Evolutionary conservation across 2,888 invertebrate genomes (phyloP).

Genomic region (Chrysolina haemoptera): DNA sequence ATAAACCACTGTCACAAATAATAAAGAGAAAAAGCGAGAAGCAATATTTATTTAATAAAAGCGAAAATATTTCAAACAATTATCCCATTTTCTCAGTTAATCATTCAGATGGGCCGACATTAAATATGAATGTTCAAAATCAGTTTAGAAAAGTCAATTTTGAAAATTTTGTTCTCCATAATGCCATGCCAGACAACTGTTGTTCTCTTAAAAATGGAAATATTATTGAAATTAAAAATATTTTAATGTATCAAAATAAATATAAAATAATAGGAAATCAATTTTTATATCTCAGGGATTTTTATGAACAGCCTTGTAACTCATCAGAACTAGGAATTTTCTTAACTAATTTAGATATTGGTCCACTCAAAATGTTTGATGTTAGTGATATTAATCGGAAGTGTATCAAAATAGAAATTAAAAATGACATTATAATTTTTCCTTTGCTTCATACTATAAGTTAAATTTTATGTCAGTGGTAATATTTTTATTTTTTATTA

Average conservation of each 20-base stretch:
- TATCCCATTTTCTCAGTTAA: conserved; percentile 24
- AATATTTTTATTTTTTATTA: neutral
- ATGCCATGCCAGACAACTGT: conserved; percentile 30
- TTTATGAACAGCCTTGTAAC: conserved; percentile 33
- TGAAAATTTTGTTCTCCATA: conserved; percentile 22
- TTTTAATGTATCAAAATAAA: conserved; percentile 22
- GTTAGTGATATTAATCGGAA: conserved; percentile 26
- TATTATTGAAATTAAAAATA: conserved; percentile 31
- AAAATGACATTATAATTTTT: conserved; percentile 34
- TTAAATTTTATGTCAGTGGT: conserved; percentile 16
- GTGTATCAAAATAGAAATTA: conserved; percentile 32
- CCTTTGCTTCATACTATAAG: conserved; percentile 31
- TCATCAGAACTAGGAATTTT: conserved; percentile 36
- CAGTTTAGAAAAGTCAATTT: conserved; percentile 31
- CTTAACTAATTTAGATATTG: conserved; percentile 16
- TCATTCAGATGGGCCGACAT: conserved; percentile 28
- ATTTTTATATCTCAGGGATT: conserved; percentile 18
- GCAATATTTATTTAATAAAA: conserved; percentile 7
- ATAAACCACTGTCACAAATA: conserved; percentile 37
- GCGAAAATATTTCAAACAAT: conserved; percentile 26
- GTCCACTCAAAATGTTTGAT: conserved; percentile 30
- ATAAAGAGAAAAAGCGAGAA: conserved; percentile 32
- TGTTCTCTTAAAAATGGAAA: conserved; percentile 33
- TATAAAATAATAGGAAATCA: conserved; percentile 35
- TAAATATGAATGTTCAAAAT: conserved; percentile 25